A percentile compares a stretch with the other conserved stretches of the same genome.
phyloP scores from a whole-genome alignment of 2,888 invertebrate species.

The Drosophila tripunctata region DNA sequence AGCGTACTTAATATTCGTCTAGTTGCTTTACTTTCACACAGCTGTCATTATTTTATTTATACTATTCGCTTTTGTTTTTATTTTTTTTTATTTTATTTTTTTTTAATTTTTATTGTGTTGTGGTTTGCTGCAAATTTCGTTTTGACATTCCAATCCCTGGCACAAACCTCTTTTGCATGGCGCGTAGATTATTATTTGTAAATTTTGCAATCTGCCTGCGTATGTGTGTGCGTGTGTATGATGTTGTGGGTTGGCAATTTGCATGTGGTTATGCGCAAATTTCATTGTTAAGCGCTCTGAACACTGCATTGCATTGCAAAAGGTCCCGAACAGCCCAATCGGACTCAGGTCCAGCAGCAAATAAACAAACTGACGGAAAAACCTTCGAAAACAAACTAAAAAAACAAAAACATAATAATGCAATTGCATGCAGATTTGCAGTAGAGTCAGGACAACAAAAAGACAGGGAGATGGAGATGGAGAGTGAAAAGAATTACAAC shows the following conservation, averaged over 20 bases:
- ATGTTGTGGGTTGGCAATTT: conserved; percentile 73
- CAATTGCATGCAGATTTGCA: conserved; percentile 51
- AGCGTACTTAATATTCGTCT: conserved; percentile 26
- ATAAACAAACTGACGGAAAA: conserved; percentile 7
- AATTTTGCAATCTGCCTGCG: conserved; percentile 51
- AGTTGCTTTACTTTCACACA: neutral
- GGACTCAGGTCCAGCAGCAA: conserved; percentile 15
- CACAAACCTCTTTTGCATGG: conserved; percentile 18
- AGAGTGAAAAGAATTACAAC: conserved; percentile 12
- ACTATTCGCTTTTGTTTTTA: conserved; percentile 11
- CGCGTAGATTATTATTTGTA: conserved; percentile 77
- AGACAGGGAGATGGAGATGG: neutral
- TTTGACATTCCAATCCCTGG: conserved; percentile 57
- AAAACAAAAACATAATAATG: conserved; percentile 16
- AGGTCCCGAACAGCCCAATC: conserved; percentile 39
- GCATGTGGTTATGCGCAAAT: conserved; percentile 79
- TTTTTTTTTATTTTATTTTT: no score
- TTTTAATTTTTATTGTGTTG: conserved; percentile 34
- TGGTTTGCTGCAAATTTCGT: conserved; percentile 64
- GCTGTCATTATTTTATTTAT: conserved; percentile 12
- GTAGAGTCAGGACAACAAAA: conserved; percentile 16
- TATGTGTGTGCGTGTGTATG: conserved; percentile 37
- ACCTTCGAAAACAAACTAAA: neutral
- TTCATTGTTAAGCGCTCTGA: conserved; percentile 74
- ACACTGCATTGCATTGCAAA: conserved; percentile 48